phyloP scores from a whole-genome alignment of 1,140 invertebrate genomes.

The Drosophila athabasca region DNA sequence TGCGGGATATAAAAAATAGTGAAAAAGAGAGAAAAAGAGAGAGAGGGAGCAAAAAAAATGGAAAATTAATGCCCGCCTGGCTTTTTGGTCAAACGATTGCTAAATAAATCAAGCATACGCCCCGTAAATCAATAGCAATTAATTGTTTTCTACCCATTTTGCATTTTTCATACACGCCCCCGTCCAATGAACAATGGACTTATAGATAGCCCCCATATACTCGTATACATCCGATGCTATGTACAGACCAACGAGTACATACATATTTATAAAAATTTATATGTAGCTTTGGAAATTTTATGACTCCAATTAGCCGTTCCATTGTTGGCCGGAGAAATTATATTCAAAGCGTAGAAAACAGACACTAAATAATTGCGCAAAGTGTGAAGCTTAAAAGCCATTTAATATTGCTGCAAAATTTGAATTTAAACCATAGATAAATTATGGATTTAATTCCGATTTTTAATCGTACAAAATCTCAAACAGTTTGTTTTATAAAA shows the following conservation, averaged over 20 bases:
- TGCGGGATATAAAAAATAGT: too few relatives aligned
- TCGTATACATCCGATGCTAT: conserved; percentile 11
- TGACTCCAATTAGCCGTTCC: conserved; percentile 34
- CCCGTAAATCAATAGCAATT: conserved; percentile 74
- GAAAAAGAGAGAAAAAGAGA: conserved; percentile 22
- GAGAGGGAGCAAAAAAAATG: neutral
- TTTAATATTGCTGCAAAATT: too few relatives aligned
- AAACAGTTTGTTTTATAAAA: too few relatives aligned
- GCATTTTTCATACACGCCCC: conserved; percentile 45
- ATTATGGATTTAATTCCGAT: too few relatives aligned
- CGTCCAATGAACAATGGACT: conserved; percentile 40
- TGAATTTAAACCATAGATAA: too few relatives aligned
- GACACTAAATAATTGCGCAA: too few relatives aligned
- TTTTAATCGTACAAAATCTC: too few relatives aligned
- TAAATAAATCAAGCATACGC: conserved; percentile 74
- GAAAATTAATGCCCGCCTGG: conserved; percentile 41
- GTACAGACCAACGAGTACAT: neutral
- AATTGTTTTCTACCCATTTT: conserved; percentile 57
- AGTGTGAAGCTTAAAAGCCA: too few relatives aligned
- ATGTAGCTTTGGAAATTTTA: conserved; percentile 31
- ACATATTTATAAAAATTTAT: neutral
- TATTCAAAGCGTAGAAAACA: neutral
- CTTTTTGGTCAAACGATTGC: conserved; percentile 53
- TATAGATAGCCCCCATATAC: conserved; percentile 30
- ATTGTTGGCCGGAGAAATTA: conserved; percentile 13